A percentile compares a stretch with the other conserved stretches of the same genome.
phyloP scores from a whole-genome alignment of 2,888 invertebrate genomes.

The Camponotus fellah region DNA sequence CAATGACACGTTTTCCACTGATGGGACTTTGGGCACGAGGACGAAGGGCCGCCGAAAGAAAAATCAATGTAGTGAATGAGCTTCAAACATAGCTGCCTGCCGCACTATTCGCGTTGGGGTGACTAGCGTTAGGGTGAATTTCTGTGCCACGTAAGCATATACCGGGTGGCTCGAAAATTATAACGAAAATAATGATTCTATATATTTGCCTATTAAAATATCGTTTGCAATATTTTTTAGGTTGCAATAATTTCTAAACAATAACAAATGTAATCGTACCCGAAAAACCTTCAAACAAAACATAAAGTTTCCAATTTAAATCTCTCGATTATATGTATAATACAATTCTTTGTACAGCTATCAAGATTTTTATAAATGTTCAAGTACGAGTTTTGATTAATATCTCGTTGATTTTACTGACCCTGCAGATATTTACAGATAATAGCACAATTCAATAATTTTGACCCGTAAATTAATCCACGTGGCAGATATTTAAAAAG shows the following conservation, averaged over 20 bases:
- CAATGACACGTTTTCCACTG: constrained; percentile 76
- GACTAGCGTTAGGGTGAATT: constrained; percentile 79
- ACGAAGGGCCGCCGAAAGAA: constrained; percentile 80
- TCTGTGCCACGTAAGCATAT: constrained; percentile 79
- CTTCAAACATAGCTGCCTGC: constrained; percentile 77
- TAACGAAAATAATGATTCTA: constrained; percentile 52
- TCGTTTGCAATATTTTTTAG: not conserved
- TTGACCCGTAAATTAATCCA: not conserved
- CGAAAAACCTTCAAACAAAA: not conserved
- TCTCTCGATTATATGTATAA: not conserved
- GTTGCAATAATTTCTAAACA: not conserved
- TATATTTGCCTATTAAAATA: not conserved
- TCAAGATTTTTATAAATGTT: not conserved
- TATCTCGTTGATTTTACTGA: not conserved
- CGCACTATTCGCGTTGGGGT: constrained; percentile 78
- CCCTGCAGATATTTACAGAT: not conserved
- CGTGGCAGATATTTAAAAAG: constrained; percentile 9
- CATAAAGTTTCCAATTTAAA: not conserved
- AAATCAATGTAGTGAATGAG: constrained; percentile 84
- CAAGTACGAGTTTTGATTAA: not conserved
- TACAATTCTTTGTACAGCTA: not conserved
- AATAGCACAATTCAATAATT: constrained; percentile 14
- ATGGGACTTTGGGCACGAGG: constrained; percentile 71
- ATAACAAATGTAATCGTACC: not conserved
- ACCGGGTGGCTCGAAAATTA: constrained; percentile 69